These are phyloP conservation scores for Nestor notabilis DNA, from an alignment of 2,113 vertebrate genomes.

Conservation along the genomic window DNA sequence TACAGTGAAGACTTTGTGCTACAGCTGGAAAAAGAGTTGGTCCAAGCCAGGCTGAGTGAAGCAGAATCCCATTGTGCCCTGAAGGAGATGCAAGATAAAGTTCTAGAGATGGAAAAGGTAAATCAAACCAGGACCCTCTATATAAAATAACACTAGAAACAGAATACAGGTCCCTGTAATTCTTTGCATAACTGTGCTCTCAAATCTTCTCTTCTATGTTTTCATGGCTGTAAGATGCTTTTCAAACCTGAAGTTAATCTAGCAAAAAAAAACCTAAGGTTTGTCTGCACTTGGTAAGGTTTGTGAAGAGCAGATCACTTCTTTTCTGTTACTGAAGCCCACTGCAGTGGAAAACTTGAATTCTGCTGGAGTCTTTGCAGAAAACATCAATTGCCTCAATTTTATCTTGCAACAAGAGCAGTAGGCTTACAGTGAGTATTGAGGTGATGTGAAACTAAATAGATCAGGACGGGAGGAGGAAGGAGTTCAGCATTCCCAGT, in stretches of 20 bases:
- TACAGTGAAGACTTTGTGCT: conserved; percentile 94
- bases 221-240: background rate
- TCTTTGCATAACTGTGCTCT: background rate
- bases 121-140: background rate
- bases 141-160: background rate
- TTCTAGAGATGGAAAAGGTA: conserved; percentile 96
- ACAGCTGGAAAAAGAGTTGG: conserved; percentile 93
- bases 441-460: background rate
- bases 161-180: background rate
- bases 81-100: conserved; percentile 99
- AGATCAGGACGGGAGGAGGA: background rate
- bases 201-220: background rate
- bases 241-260: background rate
- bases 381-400: background rate
- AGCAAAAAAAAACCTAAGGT: background rate
- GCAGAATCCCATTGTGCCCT: conserved; percentile 96
- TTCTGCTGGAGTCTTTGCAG: background rate
- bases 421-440: background rate
- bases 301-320: background rate
- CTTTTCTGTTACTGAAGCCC: background rate
- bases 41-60: conserved; percentile 93
- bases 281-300: background rate
- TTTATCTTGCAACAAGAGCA: background rate
- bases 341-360: background rate
- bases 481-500: background rate